Evolutionary conservation across 2,888 invertebrate species (phyloP), one percentile per base, ranked within the genome.

Genomic region (Conistra vaccinii): DNA sequence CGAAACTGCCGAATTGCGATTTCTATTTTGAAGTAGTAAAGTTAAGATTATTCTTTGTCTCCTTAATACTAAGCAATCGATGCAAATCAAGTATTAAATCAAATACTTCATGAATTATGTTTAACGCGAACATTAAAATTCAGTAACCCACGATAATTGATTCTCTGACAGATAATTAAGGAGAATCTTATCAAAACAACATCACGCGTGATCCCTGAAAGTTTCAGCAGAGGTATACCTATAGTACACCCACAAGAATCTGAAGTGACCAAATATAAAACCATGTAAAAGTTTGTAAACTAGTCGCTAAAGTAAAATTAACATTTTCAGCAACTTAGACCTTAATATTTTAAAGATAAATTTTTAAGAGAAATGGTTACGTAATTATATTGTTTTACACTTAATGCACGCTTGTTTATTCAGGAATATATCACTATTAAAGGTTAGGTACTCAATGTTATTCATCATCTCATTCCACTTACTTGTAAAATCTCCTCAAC

Each of bases 401-500:
- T 62, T 61, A 14, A 32, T 57, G 20, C 3, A 26, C 0, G 17
- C 10, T 58, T 14, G 1, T 53, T 42, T 42, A 20, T 53, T 61
- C 2, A 39, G 14, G 45, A 45, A 45, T 20, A 45, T 23, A 0
- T 39, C 23, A 32, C 4, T 57, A 14, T 12, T 9, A 57, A 62
- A 67, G 20, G 14, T 6, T 17, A 32, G 5, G 17, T 23, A 35
- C 2, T 12, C 14, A 23, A n/a, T 14, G 7, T 29, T 53, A 42
- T 58, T 45, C 0, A 12, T 35, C 2, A 23, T 12, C 2, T 35
- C 0, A 45, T 17, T 48, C 4, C 20, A 91, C 93, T 92, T 91
- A 95, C 95, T 87, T 93, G 89, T 26, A 95, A 88, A 70, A 95
- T 90, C 80, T 95, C 95, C 69, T 94, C 95, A 77, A 89, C 81